Conservation (phyloP, 2,113 vertebrate species). For the Anser brachyrhynchus region DNA sequence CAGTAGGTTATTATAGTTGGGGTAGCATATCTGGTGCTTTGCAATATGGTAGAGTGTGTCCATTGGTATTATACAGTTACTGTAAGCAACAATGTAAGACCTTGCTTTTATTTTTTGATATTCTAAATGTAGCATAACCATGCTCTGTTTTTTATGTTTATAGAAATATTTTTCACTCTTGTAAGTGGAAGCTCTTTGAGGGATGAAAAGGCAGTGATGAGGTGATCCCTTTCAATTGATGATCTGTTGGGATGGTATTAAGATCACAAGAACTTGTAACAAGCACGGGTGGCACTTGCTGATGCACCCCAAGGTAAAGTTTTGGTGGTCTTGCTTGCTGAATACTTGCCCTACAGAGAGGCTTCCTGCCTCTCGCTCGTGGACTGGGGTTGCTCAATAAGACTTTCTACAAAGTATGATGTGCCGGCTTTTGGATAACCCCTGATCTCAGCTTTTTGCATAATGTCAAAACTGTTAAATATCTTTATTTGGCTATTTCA, state of each 20-base stretch:
- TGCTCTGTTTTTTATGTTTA: rapidly evolving
- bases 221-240: not conserved
- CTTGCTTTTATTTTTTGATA: not conserved
- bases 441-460: not conserved
- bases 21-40: not conserved
- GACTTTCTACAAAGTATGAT: not conserved
- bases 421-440: not conserved
- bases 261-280: not conserved
- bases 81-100: not conserved
- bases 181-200: not conserved
- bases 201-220: not conserved
- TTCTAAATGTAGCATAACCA: not conserved
- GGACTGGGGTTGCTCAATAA: rapidly evolving
- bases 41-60: not conserved
- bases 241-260: not conserved
- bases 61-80: not conserved
- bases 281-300: not conserved
- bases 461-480: not conserved
- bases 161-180: not conserved
- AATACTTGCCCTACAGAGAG: not conserved
- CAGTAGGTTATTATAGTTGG: not conserved
- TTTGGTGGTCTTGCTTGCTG: not conserved
- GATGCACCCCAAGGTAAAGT: not conserved
- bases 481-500: not conserved
- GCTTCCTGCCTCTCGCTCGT: not conserved